A percentile compares a stretch with the other conserved stretches of the same genome.
phyloP scores from a whole-genome alignment of 2,888 invertebrate genomes.

The Acrobasis repandana region DNA sequence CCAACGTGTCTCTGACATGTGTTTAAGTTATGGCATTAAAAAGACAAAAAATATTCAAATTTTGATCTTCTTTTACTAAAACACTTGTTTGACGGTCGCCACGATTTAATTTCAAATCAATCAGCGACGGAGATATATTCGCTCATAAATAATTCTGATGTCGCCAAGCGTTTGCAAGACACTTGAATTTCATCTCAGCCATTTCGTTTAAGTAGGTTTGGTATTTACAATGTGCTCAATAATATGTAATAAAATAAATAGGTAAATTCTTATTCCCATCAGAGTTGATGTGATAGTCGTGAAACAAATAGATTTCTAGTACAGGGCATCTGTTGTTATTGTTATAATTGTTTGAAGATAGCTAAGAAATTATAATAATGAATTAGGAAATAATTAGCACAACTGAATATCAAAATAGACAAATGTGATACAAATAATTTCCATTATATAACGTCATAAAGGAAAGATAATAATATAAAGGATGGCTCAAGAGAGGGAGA shows the following conservation, averaged over 20 bases:
- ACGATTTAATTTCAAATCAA: neutral
- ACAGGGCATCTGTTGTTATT: too few relatives aligned
- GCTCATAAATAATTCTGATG: slow-evolving; percentile 11
- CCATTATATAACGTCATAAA: too few relatives aligned
- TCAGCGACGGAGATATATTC: neutral
- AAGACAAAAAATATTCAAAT: neutral
- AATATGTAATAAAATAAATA: neutral
- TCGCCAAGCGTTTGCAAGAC: slow-evolving; percentile 5
- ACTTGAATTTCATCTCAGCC: slow-evolving; percentile 13
- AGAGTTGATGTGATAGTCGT: too few relatives aligned
- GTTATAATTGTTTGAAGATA: too few relatives aligned
- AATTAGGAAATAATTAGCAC: too few relatives aligned
- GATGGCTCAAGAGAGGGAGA: too few relatives aligned
- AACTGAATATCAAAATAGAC: too few relatives aligned
- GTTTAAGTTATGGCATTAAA: neutral
- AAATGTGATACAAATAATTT: too few relatives aligned
- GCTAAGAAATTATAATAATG: too few relatives aligned
- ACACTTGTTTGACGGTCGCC: neutral
- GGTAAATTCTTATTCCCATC: neutral
- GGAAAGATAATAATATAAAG: too few relatives aligned
- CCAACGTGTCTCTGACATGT: too few relatives aligned
- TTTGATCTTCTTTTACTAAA: neutral
- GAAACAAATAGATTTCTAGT: too few relatives aligned
- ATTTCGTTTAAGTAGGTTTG: neutral
- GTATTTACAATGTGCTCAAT: neutral